These are phyloP conservation scores for Puma concolor DNA, from an alignment of 2,113 vertebrate genomes.

Conservation along the genomic window DNA sequence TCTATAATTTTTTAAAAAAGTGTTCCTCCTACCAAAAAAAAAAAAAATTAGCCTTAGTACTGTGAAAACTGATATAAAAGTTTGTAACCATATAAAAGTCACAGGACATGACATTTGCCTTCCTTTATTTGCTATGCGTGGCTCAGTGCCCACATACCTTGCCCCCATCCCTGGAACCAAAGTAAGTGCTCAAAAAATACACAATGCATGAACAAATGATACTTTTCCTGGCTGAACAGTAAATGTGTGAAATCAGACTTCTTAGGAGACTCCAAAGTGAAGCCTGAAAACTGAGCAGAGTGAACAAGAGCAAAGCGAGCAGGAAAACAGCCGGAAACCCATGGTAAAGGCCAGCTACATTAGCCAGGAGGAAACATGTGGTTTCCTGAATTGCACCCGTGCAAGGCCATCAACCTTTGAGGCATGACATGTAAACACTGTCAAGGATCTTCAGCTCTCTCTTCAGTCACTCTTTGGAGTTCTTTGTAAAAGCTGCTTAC, in stretches of 20 bases:
- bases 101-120: background rate
- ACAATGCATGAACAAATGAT: background rate
- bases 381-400: slow-evolving; percentile 46
- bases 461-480: background rate
- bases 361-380: slow-evolving; percentile 50
- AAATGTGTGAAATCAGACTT: background rate
- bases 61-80: slow-evolving; percentile 1
- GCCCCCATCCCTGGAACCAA: background rate
- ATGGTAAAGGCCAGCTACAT: background rate
- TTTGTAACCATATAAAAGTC: background rate
- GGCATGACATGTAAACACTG: background rate
- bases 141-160: background rate
- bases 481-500: background rate
- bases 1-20: too few species aligned
- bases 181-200: background rate
- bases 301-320: background rate
- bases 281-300: background rate
- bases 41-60: background rate
- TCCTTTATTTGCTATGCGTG: background rate
- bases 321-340: slow-evolving; percentile 43
- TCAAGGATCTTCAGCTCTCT: background rate
- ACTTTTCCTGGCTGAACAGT: background rate
- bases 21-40: background rate
- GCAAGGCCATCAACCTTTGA: background rate
- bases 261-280: background rate